Conservation (phyloP, 2,113 vertebrate genomes). For the Orcinus orca region DNA sequence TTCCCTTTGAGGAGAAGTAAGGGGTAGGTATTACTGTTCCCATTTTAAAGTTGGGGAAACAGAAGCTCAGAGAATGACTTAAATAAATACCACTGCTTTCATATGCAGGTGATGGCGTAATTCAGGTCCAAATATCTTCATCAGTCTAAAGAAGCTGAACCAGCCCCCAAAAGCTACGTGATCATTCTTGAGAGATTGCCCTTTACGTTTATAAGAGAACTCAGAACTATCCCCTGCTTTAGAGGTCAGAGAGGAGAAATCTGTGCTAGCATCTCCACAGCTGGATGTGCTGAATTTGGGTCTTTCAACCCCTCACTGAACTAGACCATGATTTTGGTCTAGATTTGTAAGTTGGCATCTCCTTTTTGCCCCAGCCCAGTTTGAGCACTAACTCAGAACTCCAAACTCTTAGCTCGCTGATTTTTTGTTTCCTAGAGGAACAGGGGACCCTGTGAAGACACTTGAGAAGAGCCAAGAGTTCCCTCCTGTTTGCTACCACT, state of each 20-base stretch:
- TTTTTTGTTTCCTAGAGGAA: not conserved
- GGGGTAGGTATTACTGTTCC: not conserved
- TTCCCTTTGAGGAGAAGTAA: slow-evolving; percentile 57
- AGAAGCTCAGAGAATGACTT: slow-evolving; percentile 9
- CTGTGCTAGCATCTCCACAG: not conserved
- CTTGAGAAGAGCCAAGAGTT: not conserved
- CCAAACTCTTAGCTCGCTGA: not conserved
- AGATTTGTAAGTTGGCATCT: not conserved
- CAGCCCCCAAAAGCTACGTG: not conserved
- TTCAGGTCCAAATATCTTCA: slow-evolving; percentile 13
- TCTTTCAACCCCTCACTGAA: not conserved
- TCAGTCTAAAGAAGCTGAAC: not conserved
- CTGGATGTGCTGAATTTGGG: not conserved
- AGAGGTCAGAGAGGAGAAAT: not conserved
- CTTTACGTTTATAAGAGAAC: not conserved
- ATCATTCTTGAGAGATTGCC: not conserved
- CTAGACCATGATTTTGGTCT: not conserved
- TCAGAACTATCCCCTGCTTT: not conserved
- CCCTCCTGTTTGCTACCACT: not conserved
- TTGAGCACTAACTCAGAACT: not conserved
- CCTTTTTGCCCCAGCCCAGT: not conserved
- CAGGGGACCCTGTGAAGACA: not conserved
- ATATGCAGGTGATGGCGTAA: not conserved
- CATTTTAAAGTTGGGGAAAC: slow-evolving; percentile 44
- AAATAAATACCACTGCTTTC: slow-evolving; percentile 22